A percentile compares a stretch with the other conserved stretches of the same genome.
phyloP scores from a whole-genome alignment of 2,888 invertebrate genomes.

The Drosophila ochracea region DNA sequence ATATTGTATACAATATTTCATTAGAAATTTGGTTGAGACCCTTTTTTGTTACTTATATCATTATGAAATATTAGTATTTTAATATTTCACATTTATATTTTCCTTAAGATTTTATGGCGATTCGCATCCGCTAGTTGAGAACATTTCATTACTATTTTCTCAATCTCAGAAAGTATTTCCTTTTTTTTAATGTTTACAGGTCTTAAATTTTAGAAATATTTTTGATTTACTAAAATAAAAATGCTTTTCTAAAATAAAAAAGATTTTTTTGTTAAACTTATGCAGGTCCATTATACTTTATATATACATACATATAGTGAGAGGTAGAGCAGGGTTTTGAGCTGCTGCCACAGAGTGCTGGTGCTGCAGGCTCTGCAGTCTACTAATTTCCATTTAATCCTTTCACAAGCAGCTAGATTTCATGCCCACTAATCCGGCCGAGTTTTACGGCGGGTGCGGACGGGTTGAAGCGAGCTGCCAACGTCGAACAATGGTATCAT shows the following conservation, averaged over 20 bases:
- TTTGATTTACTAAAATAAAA: too few species aligned
- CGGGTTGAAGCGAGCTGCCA: conserved; percentile 39
- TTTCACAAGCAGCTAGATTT: conserved; percentile 61
- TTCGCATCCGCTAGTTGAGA: too few species aligned
- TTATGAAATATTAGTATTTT: too few species aligned
- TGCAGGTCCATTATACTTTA: background rate
- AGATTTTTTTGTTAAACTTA: background rate
- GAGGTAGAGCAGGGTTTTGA: background rate
- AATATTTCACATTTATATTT: too few species aligned
- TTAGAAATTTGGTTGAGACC: too few species aligned
- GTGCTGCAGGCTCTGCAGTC: background rate
- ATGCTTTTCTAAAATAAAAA: background rate
- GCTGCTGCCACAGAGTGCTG: conserved; percentile 1
- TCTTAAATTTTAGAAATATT: background rate
- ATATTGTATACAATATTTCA: background rate
- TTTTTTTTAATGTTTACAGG: background rate
- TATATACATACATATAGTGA: too few species aligned
- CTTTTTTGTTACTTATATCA: too few species aligned
- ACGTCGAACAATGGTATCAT: conserved; percentile 73
- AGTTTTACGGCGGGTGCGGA: conserved; percentile 69
- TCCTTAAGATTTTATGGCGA: background rate
- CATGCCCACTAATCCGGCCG: conserved; percentile 79
- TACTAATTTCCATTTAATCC: conserved; percentile 74
- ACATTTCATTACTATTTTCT: too few species aligned
- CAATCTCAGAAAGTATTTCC: too few species aligned